Evolutionary conservation across 2,888 invertebrate genomes (phyloP).

Genomic region (Limnephilus rhombicus): DNA sequence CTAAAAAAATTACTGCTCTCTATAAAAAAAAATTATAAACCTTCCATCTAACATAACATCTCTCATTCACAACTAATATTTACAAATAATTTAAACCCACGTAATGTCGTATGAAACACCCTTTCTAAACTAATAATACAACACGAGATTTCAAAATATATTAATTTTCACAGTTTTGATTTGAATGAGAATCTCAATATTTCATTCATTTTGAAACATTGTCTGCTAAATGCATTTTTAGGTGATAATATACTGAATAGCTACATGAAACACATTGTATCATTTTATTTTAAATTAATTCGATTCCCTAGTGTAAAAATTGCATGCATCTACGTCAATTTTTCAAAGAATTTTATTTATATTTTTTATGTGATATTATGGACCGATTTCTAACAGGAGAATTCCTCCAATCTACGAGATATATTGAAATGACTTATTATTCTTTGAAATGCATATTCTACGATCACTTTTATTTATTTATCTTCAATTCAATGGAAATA

Average conservation of each 20-base stretch:
- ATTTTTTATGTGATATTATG: slow-evolving; percentile 31
- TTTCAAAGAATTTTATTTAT: neutral
- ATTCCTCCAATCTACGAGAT: neutral
- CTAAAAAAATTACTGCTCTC: neutral
- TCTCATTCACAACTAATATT: neutral
- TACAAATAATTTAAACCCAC: neutral
- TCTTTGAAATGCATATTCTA: neutral
- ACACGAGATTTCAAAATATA: neutral
- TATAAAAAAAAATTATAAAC: neutral
- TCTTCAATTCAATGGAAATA: neutral
- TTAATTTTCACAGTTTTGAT: neutral
- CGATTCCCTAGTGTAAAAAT: neutral
- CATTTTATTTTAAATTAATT: neutral
- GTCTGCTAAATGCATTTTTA: neutral
- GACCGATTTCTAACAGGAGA: slow-evolving; percentile 19
- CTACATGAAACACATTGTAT: neutral
- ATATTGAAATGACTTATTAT: neutral
- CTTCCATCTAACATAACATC: slow-evolving; percentile 22
- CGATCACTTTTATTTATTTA: neutral
- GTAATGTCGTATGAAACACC: neutral
- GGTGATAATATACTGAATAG: neutral
- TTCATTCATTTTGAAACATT: neutral
- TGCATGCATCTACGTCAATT: neutral
- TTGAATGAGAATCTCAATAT: neutral
- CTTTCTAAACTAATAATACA: neutral